These are phyloP conservation scores for Chelonia mydas DNA, from an alignment of 2,797 vertebrate species.

Conservation along the genomic window DNA sequence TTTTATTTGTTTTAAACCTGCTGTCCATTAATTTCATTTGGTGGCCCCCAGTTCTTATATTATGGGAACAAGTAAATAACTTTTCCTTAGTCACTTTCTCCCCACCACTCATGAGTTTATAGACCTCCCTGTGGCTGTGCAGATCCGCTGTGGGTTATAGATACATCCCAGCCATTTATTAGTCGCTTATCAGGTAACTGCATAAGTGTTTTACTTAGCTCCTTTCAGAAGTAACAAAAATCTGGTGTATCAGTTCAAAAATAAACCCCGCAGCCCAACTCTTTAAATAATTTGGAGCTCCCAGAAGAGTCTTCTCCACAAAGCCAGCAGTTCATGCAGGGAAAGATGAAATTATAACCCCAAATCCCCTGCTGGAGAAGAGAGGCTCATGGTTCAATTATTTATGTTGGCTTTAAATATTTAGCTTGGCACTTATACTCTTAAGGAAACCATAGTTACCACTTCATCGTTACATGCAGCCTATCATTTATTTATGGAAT, in stretches of 20 bases:
- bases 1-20: too few species aligned
- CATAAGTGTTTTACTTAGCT: neutral
- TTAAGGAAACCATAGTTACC: slow-evolving; percentile 53
- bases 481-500: slow-evolving; percentile 70
- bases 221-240: neutral
- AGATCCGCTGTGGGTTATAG: neutral
- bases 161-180: neutral
- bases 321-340: neutral
- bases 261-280: neutral
- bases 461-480: slow-evolving; percentile 28
- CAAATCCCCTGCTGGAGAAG: neutral
- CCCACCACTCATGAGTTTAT: too few species aligned
- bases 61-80: too few species aligned
- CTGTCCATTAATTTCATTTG: too few species aligned
- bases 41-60: too few species aligned
- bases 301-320: neutral
- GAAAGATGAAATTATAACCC: slow-evolving; percentile 9
- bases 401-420: slow-evolving; percentile 56
- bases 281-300: slow-evolving; percentile 36
- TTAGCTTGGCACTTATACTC: slow-evolving; percentile 24
- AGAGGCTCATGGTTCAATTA: slow-evolving; percentile 35
- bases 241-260: neutral
- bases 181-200: neutral
- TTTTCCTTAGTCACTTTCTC: too few species aligned
- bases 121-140: neutral